Conservation (phyloP, 1,140 invertebrate genomes). For the Phymorhynchus buccinoides region DNA sequence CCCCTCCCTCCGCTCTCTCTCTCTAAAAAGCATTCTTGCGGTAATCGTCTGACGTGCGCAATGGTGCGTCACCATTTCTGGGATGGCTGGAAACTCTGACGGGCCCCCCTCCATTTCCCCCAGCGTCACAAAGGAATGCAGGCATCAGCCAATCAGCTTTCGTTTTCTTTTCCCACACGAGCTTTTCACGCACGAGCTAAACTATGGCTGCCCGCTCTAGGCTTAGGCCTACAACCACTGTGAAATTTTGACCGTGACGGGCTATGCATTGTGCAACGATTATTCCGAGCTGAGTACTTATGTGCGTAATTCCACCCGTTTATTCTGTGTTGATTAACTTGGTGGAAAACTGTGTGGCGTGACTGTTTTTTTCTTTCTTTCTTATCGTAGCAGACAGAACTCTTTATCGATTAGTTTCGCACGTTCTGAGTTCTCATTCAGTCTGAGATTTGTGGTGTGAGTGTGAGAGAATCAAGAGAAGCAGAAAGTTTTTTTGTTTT, state of each 20-base stretch:
- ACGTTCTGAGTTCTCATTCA: not conserved
- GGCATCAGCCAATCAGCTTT: conserved; percentile 14
- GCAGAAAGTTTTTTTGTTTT: conserved; percentile 10
- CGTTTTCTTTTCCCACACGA: conserved; percentile 19
- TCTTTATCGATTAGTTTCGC: conserved; percentile 12
- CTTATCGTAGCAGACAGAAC: not conserved
- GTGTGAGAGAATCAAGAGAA: not conserved
- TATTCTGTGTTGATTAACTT: not conserved
- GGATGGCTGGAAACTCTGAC: not conserved
- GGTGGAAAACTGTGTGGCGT: not conserved
- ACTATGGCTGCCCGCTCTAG: not conserved
- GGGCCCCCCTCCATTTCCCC: not conserved
- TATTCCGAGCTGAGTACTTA: not conserved
- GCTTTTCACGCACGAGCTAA: not conserved
- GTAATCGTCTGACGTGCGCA: conserved; percentile 11
- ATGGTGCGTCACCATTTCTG: not conserved
- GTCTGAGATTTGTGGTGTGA: not conserved
- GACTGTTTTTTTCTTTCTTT: not conserved
- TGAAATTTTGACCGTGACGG: not conserved
- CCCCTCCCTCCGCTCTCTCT: no score
- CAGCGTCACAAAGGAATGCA: conserved; percentile 27
- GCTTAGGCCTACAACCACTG: no score
- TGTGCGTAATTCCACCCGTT: not conserved
- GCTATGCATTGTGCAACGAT: not conserved
- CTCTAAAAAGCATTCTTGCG: no score